Conservation (phyloP, 2,888 invertebrate genomes). For the Neoaliturus tenellus region DNA sequence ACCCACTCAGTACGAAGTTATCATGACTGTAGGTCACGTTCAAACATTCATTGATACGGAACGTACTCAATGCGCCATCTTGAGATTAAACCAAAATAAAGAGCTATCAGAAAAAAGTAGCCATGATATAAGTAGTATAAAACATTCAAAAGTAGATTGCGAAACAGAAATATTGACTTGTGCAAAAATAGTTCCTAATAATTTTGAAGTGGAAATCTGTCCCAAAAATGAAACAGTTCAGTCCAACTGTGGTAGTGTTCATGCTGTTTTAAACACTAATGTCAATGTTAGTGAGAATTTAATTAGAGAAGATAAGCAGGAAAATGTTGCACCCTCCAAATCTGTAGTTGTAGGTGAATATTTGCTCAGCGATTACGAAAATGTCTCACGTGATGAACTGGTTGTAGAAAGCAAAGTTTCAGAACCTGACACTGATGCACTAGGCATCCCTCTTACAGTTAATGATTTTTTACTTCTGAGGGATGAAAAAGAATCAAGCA, state of each 20-base stretch:
- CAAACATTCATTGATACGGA: background rate
- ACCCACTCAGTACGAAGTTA: slow-evolving; percentile 38
- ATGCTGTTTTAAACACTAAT: background rate
- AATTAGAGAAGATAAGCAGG: background rate
- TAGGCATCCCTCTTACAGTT: background rate
- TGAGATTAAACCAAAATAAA: background rate
- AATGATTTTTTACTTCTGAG: background rate
- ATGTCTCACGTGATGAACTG: background rate
- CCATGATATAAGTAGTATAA: background rate
- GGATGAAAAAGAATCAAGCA: slow-evolving; percentile 12
- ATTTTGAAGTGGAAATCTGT: background rate
- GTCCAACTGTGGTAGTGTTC: slow-evolving; percentile 11
- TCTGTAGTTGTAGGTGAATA: background rate
- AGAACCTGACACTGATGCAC: background rate
- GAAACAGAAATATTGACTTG: background rate
- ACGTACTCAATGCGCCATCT: background rate
- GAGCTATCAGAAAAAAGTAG: background rate
- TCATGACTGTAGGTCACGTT: background rate
- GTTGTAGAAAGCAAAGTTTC: background rate
- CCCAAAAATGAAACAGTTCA: background rate
- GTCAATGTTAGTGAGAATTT: background rate
- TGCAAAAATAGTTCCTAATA: slow-evolving; percentile 27
- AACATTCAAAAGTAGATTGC: background rate
- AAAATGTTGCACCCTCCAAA: background rate
- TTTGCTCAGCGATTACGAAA: slow-evolving; percentile 32